Evolutionary conservation across 64 coral and sea anemone genomes (phyloP).

Genomic region (Montipora capricornis): DNA sequence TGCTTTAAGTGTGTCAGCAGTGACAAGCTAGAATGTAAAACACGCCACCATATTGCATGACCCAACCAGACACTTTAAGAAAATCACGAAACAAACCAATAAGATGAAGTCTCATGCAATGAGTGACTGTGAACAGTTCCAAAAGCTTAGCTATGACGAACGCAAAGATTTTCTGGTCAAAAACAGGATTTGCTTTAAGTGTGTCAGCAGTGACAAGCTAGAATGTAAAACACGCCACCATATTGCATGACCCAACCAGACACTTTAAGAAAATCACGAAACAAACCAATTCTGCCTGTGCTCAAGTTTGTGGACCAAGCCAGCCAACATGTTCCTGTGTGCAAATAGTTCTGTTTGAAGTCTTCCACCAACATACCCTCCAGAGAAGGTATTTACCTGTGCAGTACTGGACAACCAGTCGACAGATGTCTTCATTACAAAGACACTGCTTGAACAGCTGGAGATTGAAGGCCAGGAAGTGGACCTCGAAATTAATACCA

Average conservation of each 20-base stretch:
- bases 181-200: constrained; percentile 64
- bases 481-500: constrained; percentile 26
- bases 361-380: constrained; percentile 54
- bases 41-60: constrained; percentile 66
- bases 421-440: constrained; percentile 38
- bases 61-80: constrained; percentile 6
- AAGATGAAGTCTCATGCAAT: constrained; percentile 46
- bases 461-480: constrained; percentile 12
- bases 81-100: constrained; percentile 1
- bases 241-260: constrained; percentile 46
- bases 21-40: constrained; percentile 55
- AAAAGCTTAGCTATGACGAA: constrained; percentile 52
- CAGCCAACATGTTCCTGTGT: constrained; percentile 17
- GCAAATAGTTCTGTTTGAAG: constrained; percentile 54
- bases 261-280: not conserved
- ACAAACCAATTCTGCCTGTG: constrained; percentile 30
- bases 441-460: constrained; percentile 27
- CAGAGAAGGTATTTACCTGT: not conserved
- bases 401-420: constrained; percentile 44
- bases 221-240: constrained; percentile 71
- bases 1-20: constrained; percentile 67
- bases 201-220: constrained; percentile 33
- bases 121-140: constrained; percentile 65
- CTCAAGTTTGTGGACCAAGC: constrained; percentile 46
- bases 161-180: constrained; percentile 63